Conservation (phyloP, 1,140 invertebrate species). For the Antheraea mylitta region DNA sequence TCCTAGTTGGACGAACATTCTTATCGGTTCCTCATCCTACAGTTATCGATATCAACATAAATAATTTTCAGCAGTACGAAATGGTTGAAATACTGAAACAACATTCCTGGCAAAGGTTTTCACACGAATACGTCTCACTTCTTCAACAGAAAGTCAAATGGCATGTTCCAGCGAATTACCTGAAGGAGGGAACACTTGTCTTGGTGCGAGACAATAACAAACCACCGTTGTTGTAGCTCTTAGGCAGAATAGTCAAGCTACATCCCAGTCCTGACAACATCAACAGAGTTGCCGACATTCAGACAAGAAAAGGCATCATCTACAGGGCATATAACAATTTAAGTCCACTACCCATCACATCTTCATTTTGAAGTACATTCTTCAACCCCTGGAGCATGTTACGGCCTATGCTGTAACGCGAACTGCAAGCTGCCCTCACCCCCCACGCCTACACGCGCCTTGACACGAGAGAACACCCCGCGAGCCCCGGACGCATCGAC, state of each 20-base stretch:
- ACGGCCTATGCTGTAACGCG: no score
- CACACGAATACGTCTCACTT: no score
- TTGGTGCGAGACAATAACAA: constrained; percentile 20
- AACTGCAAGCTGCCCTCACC: no score
- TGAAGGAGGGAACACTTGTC: constrained; percentile 23
- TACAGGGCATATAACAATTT: constrained; percentile 28
- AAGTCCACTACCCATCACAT: constrained; percentile 23
- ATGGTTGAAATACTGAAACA: constrained; percentile 28
- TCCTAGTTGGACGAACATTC: constrained; percentile 37
- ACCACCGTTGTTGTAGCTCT: constrained; percentile 33
- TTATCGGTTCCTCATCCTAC: constrained; percentile 25
- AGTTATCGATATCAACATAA: constrained; percentile 21
- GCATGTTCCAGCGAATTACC: constrained; percentile 10
- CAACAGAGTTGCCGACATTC: constrained; percentile 33
- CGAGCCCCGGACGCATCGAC: no score
- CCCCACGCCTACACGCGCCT: no score
- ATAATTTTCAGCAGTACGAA: constrained; percentile 21
- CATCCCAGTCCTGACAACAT: constrained; percentile 37
- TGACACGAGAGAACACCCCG: no score
- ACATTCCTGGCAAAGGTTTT: no score
- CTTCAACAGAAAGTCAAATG: constrained; percentile 27
- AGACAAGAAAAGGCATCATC: constrained; percentile 28
- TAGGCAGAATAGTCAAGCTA: constrained; percentile 34
- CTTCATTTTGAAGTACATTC: constrained; percentile 16
- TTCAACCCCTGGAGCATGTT: no score